Evolutionary conservation across 2,113 vertebrate species (phyloP), one percentile per base, ranked within the genome.

Genomic region (Herpetotheres cachinnans): DNA sequence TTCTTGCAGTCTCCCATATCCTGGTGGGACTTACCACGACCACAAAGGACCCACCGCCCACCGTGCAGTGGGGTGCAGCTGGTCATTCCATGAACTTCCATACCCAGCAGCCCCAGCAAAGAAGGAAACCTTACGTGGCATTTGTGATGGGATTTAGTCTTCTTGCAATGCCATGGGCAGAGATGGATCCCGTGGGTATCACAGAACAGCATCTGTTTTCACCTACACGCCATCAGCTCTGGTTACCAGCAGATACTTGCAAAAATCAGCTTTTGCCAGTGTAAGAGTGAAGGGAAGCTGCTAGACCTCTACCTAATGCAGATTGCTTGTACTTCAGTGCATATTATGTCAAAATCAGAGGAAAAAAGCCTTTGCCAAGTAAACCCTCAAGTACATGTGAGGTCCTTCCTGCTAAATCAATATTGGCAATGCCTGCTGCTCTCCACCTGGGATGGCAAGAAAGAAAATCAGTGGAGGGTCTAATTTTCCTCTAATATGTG

Each of bases 391-490:
- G 56, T 42, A 72, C 79, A 32, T 55, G 42, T 47, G 26, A 79
- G 61, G 84, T 77, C 71, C 22, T 67, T 89, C 70, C 86, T 71
- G 63, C 55, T 82, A 27, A 86, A 86, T 54, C 82, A 86, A 73
- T 65, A 67, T 34, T 88, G 93, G 90, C 93, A 90, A 44, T n/a
- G 38, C 69, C 79, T 82, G 67, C 82, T 86, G 46, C 79, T 90
- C 46, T 76, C 82, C 79, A 77, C 76, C 54, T 65, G 82, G 71
- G 49, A 58, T 49, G 36, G 86, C 49, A 58, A 73, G 69, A 40
- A 30, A 78, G 13, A 67, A 80, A 88, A 84, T 46, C 77, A 88
- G 34, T 5, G 2, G 36, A 56, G 22, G 25, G 19, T 7, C 32
- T 76, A 82, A 74, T 79, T 85, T 78, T 47, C 32, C 40, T 85